phyloP scores from a whole-genome alignment of 2,113 vertebrate genomes.

The Lampris incognitus region DNA sequence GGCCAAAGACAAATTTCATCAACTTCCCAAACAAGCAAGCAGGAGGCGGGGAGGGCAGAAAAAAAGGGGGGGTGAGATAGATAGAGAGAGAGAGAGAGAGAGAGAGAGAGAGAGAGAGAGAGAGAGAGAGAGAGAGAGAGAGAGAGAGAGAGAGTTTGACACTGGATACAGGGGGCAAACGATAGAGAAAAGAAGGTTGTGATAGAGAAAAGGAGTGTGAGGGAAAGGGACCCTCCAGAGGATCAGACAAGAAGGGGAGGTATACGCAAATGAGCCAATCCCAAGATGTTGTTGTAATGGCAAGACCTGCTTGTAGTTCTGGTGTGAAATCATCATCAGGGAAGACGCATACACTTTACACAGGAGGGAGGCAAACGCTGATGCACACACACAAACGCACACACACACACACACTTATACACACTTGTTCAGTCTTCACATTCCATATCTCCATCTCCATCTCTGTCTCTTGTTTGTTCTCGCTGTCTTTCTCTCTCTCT shows the following conservation, averaged over 20 bases:
- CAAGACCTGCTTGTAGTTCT: conserved; percentile 47
- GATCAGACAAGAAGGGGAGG: conserved; percentile 28
- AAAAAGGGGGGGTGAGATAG: neutral
- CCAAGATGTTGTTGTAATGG: conserved; percentile 40
- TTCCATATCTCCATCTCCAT: neutral
- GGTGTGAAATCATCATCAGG: conserved; percentile 58
- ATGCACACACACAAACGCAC: neutral
- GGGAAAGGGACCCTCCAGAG: conserved; percentile 29
- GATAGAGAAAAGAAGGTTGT: conserved; percentile 16
- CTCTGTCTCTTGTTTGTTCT: no score
- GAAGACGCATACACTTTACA: conserved; percentile 45
- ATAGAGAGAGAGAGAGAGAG: conserved; percentile 48
- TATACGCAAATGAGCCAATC: conserved; percentile 62
- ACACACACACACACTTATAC: neutral
- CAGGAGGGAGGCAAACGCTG: conserved; percentile 10
- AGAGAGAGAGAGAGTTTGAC: neutral
- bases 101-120: conserved; percentile 1
- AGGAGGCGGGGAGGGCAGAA: neutral
- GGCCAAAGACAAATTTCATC: conserved; percentile 82
- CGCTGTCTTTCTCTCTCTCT: neutral
- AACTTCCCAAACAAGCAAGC: conserved; percentile 74
- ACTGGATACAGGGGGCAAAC: neutral
- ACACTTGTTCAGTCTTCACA: neutral
- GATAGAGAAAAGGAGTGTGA: conserved; percentile 6
- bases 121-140: conserved; percentile 4